These are phyloP conservation scores for Drosophila bocqueti DNA, from an alignment of 1,140 invertebrate genomes.

Conservation along the genomic window DNA sequence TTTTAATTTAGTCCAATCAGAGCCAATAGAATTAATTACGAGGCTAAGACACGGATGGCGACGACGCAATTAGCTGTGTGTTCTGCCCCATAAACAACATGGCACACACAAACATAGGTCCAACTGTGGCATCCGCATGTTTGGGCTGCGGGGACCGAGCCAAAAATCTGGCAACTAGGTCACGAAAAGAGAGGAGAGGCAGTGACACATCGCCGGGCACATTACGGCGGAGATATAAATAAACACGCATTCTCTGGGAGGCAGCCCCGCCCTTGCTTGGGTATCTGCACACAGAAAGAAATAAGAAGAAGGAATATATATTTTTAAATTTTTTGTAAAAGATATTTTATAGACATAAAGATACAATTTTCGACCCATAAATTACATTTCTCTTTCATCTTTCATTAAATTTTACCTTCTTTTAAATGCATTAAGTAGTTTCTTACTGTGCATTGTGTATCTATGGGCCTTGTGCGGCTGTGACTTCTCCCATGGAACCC, in stretches of 20 bases:
- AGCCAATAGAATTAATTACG: slow-evolving; percentile 77
- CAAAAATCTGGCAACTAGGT: slow-evolving; percentile 65
- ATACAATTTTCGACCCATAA: too few relatives aligned
- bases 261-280: slow-evolving; percentile 16
- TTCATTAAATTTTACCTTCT: background rate
- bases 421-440: background rate
- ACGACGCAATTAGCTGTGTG: slow-evolving; percentile 72
- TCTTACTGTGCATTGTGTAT: slow-evolving; percentile 24
- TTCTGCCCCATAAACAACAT: slow-evolving; percentile 64
- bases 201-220: slow-evolving; percentile 69
- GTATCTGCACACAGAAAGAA: slow-evolving; percentile 21
- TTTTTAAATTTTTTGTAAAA: too few relatives aligned
- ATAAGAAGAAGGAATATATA: background rate
- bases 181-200: slow-evolving; percentile 40
- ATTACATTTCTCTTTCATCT: too few relatives aligned
- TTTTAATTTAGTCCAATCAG: slow-evolving; percentile 79
- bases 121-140: slow-evolving; percentile 16
- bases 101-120: slow-evolving; percentile 24
- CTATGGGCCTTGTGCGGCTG: slow-evolving; percentile 44
- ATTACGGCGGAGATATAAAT: slow-evolving; percentile 70
- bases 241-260: slow-evolving; percentile 54
- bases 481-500: slow-evolving; percentile 63
- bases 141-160: slow-evolving; percentile 15
- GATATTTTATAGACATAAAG: background rate
- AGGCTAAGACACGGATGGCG: slow-evolving; percentile 56